Evolutionary conservation across 2,113 vertebrate genomes (phyloP).

Genomic region (Gadus macrocephalus): DNA sequence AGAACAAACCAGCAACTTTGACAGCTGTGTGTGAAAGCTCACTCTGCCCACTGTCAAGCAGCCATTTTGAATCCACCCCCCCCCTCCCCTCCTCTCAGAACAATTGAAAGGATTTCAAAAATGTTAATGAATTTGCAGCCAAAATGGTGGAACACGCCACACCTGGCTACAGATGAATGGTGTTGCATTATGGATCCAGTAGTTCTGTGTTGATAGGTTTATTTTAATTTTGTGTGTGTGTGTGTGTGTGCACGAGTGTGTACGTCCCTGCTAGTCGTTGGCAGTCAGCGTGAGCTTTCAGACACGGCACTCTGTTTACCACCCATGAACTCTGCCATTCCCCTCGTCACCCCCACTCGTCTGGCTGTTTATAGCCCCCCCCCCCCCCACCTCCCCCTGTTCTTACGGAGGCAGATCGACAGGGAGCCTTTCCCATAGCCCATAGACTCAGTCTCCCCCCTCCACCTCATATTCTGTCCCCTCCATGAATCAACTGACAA

Average conservation of each 20-base stretch:
- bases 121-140: neutral
- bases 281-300: constrained; percentile 46
- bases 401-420: too few species aligned
- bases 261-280: constrained; percentile 25
- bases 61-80: constrained; percentile 23
- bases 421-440: too few species aligned
- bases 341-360: constrained; percentile 16
- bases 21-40: constrained; percentile 48
- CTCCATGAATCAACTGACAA: too few species aligned
- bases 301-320: constrained; percentile 26
- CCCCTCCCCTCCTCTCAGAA: neutral
- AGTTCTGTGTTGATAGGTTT: neutral
- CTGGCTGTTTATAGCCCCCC: too few species aligned
- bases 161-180: constrained; percentile 20
- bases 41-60: constrained; percentile 23
- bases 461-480: too few species aligned
- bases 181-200: constrained; percentile 20
- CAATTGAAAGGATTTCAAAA: neutral
- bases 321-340: constrained; percentile 6
- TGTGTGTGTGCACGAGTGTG: neutral
- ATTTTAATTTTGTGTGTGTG: neutral
- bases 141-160: constrained; percentile 18
- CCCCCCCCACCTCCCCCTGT: too few species aligned
- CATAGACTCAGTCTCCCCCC: too few species aligned
- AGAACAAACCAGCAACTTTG: constrained; percentile 49